Evolutionary conservation across 2,113 vertebrate species (phyloP).

Genomic region (Calyptommatus sinebrachiatus): DNA sequence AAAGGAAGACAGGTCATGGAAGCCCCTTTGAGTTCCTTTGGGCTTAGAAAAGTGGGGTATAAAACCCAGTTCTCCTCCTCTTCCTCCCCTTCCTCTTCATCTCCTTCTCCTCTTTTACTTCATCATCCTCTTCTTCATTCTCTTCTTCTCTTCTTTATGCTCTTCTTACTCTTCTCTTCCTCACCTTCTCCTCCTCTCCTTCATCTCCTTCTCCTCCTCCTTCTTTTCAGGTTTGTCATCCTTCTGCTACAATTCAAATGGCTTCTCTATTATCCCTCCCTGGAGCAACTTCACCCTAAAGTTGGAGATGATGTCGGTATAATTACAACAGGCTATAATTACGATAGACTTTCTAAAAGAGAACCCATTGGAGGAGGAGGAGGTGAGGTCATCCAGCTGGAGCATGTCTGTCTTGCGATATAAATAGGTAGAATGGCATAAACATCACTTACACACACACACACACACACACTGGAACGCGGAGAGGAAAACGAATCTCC

Average conservation of each 20-base stretch:
- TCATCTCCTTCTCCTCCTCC: background rate
- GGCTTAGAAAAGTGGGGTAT: too few relatives aligned
- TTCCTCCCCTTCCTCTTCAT: too few relatives aligned
- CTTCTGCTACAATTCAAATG: background rate
- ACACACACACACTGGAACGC: background rate
- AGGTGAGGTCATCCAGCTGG: background rate
- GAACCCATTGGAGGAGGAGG: background rate
- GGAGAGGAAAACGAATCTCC: background rate
- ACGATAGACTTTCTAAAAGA: constrained; percentile 7
- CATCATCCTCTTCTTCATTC: too few relatives aligned
- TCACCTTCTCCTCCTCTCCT: background rate
- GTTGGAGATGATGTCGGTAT: background rate
- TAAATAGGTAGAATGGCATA: constrained; percentile 22
- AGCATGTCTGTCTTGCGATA: background rate
- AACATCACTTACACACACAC: background rate
- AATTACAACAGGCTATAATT: background rate
- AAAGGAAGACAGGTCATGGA: too few relatives aligned
- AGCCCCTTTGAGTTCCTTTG: too few relatives aligned
- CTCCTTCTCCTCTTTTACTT: too few relatives aligned
- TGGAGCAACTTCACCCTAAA: background rate
- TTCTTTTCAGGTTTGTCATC: background rate
- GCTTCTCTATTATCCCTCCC: background rate
- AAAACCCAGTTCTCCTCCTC: background rate
- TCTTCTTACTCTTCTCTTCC: background rate
- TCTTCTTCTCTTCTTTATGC: background rate